A percentile compares a stretch with the other conserved stretches of the same genome.
These are phyloP conservation scores for Zeuzera pyrina DNA, from an alignment of 2,888 invertebrate species.

Conservation along the genomic window DNA sequence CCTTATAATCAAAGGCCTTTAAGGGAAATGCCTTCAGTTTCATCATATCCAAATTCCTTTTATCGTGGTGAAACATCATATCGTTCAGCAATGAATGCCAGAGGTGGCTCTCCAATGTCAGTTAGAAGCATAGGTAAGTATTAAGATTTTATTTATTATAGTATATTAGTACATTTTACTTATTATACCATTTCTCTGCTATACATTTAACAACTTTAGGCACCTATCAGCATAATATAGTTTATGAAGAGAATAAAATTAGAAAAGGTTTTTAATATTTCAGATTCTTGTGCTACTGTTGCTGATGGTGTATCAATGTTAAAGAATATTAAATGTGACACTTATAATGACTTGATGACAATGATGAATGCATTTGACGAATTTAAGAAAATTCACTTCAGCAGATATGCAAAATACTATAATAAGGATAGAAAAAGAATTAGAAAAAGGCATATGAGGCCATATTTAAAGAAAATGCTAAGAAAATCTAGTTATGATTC, in stretches of 20 bases:
- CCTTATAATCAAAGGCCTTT: too few species aligned
- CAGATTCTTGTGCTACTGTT: conserved; percentile 42
- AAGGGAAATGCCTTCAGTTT: conserved; percentile 29
- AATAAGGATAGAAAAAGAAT: conserved; percentile 35
- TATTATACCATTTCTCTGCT: not conserved
- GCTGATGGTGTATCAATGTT: conserved; percentile 41
- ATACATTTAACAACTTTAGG: not conserved
- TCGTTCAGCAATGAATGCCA: conserved; percentile 33
- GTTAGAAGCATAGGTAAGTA: conserved; percentile 42
- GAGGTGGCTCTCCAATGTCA: conserved; percentile 47
- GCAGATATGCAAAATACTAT: too few species aligned
- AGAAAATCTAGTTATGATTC: conserved; percentile 40
- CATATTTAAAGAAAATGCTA: conserved; percentile 28
- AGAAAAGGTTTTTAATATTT: too few species aligned
- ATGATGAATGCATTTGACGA: conserved; percentile 38
- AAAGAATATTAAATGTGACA: conserved; percentile 35
- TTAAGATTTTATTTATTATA: too few species aligned
- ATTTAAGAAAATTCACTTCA: conserved; percentile 24
- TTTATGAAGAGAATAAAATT: too few species aligned
- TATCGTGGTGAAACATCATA: conserved; percentile 21
- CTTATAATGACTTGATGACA: conserved; percentile 33
- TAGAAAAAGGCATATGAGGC: conserved; percentile 31
- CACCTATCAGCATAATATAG: too few species aligned
- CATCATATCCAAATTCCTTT: conserved; percentile 24
- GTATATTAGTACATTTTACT: conserved; percentile 3